Base-by-base conservation (phyloP, 2,888 invertebrate genomes). In the Lepidochitona cinerea region DNA sequence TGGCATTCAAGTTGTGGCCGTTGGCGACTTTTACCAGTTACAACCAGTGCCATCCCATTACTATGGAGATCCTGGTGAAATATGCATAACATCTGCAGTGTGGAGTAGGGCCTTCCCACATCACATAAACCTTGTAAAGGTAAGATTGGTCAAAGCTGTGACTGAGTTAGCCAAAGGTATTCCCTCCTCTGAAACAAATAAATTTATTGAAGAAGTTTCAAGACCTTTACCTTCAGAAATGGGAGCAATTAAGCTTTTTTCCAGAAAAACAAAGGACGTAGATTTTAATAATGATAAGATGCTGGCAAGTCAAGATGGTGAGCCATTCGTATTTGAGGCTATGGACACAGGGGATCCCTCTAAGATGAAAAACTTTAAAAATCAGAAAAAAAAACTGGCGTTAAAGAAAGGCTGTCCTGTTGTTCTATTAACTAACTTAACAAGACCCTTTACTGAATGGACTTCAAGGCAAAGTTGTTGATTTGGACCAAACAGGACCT, bases 381-480 rank as follows among this genome's bases (percentile, higher is more conserved):
- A 23, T 9, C 36, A 14, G n/a, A 52, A 9, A 49, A n/a, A n/a
- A n/a, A n/a, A n/a, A n/a, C n/a, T n/a, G n/a, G n/a, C n/a, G n/a
- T n/a, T n/a, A n/a, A n/a, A n/a, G n/a, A n/a, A n/a, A n/a, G n/a
- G n/a, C n/a, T 37, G 49, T 23, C 52, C 41, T 5, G 66, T 71
- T 9, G 49, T 71, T 35, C 35, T 71, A 33, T 5, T 71, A n/a
- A 41, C 29, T n/a, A 71, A 71, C 36, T 7, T 71, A 33, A 64
- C 18, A 32, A 32, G 18, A 12, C 9, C n/a, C n/a, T n/a, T 49
- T 66, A 23, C 36, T 71, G 29, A 71, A 71, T 71, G 71, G 71
- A 5, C n/a, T 41, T 1, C 18, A 33, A 37, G 66, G 49, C n/a
- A 66, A 23, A 37, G 52, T 71, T 1, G 18, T 29, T 0, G 14